Conservation (phyloP, 2,797 vertebrate genomes). For the Chiropotes sagulatus region DNA sequence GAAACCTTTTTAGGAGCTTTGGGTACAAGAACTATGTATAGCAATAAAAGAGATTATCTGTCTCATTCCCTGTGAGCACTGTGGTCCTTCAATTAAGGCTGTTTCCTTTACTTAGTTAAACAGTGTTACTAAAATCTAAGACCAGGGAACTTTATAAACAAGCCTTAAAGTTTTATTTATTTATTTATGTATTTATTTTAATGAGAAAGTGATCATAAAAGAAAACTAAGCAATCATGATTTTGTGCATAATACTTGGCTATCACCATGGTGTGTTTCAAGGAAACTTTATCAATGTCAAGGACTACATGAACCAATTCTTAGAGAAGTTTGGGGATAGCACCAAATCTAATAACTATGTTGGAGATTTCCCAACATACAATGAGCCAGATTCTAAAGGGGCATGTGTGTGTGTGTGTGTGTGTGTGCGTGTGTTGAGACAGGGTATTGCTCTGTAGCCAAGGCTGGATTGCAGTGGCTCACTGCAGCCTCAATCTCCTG, state of each 20-base stretch:
- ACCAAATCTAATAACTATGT: background rate
- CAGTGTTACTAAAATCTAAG: background rate
- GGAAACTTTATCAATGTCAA: background rate
- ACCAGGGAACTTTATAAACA: background rate
- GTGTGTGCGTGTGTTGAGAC: background rate
- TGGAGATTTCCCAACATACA: background rate
- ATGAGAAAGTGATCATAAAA: background rate
- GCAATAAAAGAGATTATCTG: background rate
- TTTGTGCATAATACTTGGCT: background rate
- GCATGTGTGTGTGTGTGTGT: too few relatives aligned
- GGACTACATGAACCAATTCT: background rate
- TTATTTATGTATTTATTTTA: background rate
- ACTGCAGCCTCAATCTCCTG: background rate
- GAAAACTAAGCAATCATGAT: background rate
- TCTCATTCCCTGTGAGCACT: background rate
- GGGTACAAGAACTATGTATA: background rate
- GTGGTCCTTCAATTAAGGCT: background rate
- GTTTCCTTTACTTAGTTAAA: background rate
- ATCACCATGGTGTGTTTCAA: background rate
- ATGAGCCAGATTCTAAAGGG: background rate
- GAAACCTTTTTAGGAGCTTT: background rate
- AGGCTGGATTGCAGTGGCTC: background rate
- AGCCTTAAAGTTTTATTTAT: background rate
- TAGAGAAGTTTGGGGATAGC: background rate
- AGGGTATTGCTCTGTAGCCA: background rate